A percentile compares a stretch with the other conserved stretches of the same genome.
phyloP scores from a whole-genome alignment of 2,888 invertebrate genomes.

The Xylocampa areola region DNA sequence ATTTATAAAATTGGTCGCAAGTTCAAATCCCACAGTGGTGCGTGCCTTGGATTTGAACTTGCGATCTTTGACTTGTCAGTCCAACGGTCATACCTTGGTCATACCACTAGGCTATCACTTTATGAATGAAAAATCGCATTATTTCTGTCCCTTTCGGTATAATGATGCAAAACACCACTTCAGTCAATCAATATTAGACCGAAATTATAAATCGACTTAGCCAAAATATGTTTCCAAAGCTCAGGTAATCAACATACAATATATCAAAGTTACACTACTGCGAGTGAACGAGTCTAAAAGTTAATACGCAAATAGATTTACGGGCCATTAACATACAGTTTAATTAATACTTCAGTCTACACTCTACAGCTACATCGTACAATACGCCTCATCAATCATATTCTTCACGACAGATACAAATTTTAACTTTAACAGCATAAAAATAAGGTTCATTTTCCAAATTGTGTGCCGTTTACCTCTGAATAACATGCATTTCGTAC shows the following conservation, averaged over 20 bases:
- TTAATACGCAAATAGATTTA: constrained; percentile 64
- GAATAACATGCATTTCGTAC: constrained; percentile 55
- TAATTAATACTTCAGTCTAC: constrained; percentile 51
- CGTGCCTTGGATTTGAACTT: too few relatives aligned
- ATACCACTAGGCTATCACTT: too few relatives aligned
- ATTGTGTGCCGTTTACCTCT: constrained; percentile 36
- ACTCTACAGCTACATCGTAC: constrained; percentile 34
- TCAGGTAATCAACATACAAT: not conserved
- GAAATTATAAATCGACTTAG: too few relatives aligned
- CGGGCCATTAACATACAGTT: constrained; percentile 63
- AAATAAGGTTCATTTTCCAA: constrained; percentile 34
- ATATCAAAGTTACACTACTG: constrained; percentile 37
- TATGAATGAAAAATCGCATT: too few relatives aligned
- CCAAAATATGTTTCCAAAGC: not conserved
- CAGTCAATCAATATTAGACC: too few relatives aligned
- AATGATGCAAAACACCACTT: too few relatives aligned
- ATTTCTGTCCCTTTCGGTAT: too few relatives aligned
- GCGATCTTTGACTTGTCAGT: too few relatives aligned
- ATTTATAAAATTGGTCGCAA: too few relatives aligned
- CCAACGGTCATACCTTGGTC: too few relatives aligned
- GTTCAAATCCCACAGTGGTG: too few relatives aligned
- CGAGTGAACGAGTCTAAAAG: constrained; percentile 51
- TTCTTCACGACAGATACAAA: constrained; percentile 17
- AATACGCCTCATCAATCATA: constrained; percentile 56
- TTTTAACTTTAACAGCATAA: constrained; percentile 27